Evolutionary conservation across 2,797 vertebrate genomes (phyloP), one percentile per base, ranked within the genome.

Genomic region (Tamandua tetradactyla): DNA sequence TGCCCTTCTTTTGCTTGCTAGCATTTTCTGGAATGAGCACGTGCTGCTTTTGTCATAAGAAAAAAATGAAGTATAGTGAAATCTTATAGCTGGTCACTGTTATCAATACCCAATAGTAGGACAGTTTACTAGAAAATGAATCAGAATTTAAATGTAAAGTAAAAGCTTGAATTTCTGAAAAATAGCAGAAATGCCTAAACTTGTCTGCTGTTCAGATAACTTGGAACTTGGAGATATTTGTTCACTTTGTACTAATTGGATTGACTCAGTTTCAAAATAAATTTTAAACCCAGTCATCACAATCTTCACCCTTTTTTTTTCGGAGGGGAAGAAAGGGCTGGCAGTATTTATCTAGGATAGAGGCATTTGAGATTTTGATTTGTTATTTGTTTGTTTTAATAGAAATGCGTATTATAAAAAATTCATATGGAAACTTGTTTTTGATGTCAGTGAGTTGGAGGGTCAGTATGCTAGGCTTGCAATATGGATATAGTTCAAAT

Each of bases 81-180:
- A 30, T 75, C 64, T 94, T 93, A 81, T 15, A 35, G 13, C 35
- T 61, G 40, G 32, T 89, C 52, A 55, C 52, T 55, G 20, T 55
- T 55, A 22, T 5, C 18, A 55, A 20, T 44, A 84, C 66, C 64
- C 15, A 94, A 74, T 12, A 82, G 32, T 55, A 59, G 27, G 22
- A 89, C 11, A 68, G 5, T 30, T 71, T 72, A 5, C 27, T 84
- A 18, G 80, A 72, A 72, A 95, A 55, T 76, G 52, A 89, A 74
- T 91, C 85, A 64, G 30, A 89, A 93, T 89, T 82, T 89, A 74
- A 87, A 23, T 78, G n/a, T 83, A 89, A 87, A 83, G 15, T 76
- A 66, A 71, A 87, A 74, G n/a, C n/a, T 69, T 44, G 92, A 7
- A 71, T 94, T 95, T 96, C 85, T 90, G 82, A 91, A 92, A 96